Evolutionary conservation across 1,140 invertebrate species (phyloP), one percentile per base, ranked within the genome.

Genomic region (Magallana angulata): DNA sequence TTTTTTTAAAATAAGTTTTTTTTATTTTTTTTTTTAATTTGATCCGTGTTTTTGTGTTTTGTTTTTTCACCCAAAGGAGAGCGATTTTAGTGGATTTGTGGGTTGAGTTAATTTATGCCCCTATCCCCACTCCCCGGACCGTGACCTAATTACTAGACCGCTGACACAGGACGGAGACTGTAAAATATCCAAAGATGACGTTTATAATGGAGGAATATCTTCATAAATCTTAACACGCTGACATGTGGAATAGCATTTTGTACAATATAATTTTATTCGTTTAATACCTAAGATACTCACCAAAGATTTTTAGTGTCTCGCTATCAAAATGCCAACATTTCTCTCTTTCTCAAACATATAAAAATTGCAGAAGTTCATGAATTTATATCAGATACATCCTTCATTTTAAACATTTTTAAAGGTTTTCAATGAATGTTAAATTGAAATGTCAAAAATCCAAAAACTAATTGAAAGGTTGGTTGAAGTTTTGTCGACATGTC

Each of bases 111-210:
- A 76, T 76, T 76, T 24, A 30, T 76, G 24, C 8, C 36, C 8
- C 24, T 6, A n/a, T 16, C 68, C 68, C 7, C 68, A 30, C 68
- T 24, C 68, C 68, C 8, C 68, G 24, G 18, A 24, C 24, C 36
- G 68, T 30, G 68, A 76, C 68, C 68, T 36, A 76, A 76, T 76
- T 76, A 76, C 24, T 30, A 30, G 68, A 30, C 9, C 68, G 9
- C 68, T 76, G 68, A 36, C 68, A 76, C 36, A 30, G 24, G 24
- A 76, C 68, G 36, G 24, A 12, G 36, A 76, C 68, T 30, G 68
- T 76, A 76, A 76, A 76, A 76, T 76, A 76, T 30, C 24, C 24
- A 30, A 12, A 30, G 68, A 30, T 76, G 68, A 36, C 68, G 68
- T 76, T 76, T 30, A 76, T 30, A 76, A 12, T 11, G 24, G 68